These are phyloP conservation scores for Elachura formosa DNA, from an alignment of 2,113 vertebrate genomes.

Conservation along the genomic window DNA sequence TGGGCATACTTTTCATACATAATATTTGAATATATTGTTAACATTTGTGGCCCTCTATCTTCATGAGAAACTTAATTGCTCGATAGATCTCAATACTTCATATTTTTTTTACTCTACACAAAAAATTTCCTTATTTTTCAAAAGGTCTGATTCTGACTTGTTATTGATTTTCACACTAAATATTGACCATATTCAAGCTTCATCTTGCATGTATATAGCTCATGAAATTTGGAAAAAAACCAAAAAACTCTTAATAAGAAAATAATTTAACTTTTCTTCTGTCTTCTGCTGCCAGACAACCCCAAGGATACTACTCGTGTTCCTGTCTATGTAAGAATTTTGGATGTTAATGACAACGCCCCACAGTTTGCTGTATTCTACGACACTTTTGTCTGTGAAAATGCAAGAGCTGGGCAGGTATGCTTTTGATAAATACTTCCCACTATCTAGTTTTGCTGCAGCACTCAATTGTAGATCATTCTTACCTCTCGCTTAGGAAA, in stretches of 20 bases:
- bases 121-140: neutral
- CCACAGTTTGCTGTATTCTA: constrained; percentile 95
- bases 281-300: constrained; percentile 74
- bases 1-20: neutral
- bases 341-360: constrained; percentile 95
- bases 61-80: neutral
- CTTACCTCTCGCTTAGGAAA: neutral
- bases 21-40: neutral
- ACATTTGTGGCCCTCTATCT: neutral
- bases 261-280: neutral
- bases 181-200: neutral
- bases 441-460: neutral
- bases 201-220: neutral
- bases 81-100: neutral
- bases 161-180: neutral
- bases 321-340: constrained; percentile 89
- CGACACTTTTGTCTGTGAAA: constrained; percentile 96
- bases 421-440: neutral
- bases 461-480: neutral
- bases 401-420: constrained; percentile 94
- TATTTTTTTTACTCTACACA: neutral
- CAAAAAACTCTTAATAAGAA: neutral
- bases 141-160: neutral
- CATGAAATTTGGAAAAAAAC: neutral
- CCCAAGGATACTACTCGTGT: constrained; percentile 87